Evolutionary conservation across 2,888 invertebrate species (phyloP).

Genomic region (Pteria penguin): DNA sequence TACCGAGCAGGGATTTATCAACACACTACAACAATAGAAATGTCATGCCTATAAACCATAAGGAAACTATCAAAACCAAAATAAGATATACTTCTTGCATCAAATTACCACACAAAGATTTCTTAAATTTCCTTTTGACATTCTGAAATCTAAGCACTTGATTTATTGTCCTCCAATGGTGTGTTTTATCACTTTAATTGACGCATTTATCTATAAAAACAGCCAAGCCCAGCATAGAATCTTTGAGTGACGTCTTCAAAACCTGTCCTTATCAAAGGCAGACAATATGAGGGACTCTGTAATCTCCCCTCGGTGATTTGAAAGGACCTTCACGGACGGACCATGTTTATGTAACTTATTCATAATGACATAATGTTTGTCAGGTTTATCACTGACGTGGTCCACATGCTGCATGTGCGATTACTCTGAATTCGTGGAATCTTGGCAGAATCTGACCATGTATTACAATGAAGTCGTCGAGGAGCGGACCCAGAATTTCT

Average conservation of each 20-base stretch:
- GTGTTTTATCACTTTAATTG: slow-evolving; percentile 43
- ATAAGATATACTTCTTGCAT: slow-evolving; percentile 14
- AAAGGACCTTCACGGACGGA: background rate
- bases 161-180: slow-evolving; percentile 37
- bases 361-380: slow-evolving; percentile 43
- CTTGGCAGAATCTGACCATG: no score
- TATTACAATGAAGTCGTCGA: no score
- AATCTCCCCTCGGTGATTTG: background rate
- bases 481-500: no score
- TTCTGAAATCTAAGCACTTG: slow-evolving; percentile 36
- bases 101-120: slow-evolving; percentile 38
- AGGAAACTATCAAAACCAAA: background rate
- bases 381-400: slow-evolving; percentile 24
- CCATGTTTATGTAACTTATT: slow-evolving; percentile 26
- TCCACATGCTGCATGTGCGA: slow-evolving; percentile 33
- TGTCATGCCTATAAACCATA: background rate
- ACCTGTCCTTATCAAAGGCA: slow-evolving; percentile 14
- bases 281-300: background rate
- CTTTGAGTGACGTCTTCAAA: slow-evolving; percentile 42
- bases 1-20: no score
- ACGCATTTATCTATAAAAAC: slow-evolving; percentile 39
- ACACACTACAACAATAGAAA: background rate
- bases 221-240: slow-evolving; percentile 39
- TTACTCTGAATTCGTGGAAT: no score
- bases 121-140: slow-evolving; percentile 42